Conservation (phyloP, 1,140 invertebrate genomes). For the Atta colombica region DNA sequence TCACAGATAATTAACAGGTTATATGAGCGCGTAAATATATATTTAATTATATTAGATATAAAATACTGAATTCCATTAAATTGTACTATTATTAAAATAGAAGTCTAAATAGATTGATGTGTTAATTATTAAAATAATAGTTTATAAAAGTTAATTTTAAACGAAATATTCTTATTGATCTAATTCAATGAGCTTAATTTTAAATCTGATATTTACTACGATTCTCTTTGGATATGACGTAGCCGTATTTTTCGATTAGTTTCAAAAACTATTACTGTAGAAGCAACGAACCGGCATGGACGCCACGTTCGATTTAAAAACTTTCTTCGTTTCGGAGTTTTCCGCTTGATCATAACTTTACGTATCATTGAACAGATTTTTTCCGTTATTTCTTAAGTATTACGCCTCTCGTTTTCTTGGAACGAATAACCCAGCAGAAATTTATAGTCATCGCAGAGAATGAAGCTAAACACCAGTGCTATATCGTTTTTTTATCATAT, state of each 20-base stretch:
- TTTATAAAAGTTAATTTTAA: not conserved
- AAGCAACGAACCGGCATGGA: slow-evolving; percentile 60
- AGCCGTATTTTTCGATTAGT: slow-evolving; percentile 44
- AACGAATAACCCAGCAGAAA: slow-evolving; percentile 59
- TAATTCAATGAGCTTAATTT: slow-evolving; percentile 4
- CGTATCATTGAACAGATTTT: slow-evolving; percentile 73
- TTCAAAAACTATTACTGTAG: slow-evolving; percentile 55
- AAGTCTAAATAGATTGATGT: not conserved
- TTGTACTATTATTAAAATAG: not conserved
- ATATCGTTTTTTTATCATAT: slow-evolving; percentile 29
- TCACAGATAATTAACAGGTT: not conserved
- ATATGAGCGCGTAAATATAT: not conserved
- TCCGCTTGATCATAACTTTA: slow-evolving; percentile 64
- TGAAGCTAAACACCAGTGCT: slow-evolving; percentile 22
- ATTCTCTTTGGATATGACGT: slow-evolving; percentile 25
- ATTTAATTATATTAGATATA: not conserved
- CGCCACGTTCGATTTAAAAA: slow-evolving; percentile 68
- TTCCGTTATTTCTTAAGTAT: slow-evolving; percentile 61
- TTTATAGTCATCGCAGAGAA: slow-evolving; percentile 12
- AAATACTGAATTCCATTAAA: slow-evolving; percentile 21
- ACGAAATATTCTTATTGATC: slow-evolving; percentile 10
- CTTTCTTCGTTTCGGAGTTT: slow-evolving; percentile 72
- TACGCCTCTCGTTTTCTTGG: slow-evolving; percentile 25
- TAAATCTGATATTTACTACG: slow-evolving; percentile 32
- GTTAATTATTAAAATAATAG: not conserved